Base-by-base conservation (phyloP, 2,113 vertebrate genomes). In the Tautogolabrus adspersus region DNA sequence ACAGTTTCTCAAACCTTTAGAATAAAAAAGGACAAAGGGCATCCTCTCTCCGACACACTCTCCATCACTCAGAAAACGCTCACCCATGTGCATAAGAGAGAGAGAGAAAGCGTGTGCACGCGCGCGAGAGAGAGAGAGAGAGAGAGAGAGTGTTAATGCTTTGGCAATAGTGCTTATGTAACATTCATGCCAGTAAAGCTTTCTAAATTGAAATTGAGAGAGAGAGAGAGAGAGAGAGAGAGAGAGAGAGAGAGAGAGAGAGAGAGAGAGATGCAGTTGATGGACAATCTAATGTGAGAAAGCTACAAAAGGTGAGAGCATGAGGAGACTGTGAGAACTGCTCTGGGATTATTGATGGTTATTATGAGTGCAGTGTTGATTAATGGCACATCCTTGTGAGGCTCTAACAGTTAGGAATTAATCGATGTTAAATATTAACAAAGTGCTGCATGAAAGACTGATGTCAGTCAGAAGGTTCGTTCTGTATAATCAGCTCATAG, bases 321-420 rank as follows among this genome's bases (percentile, higher is more conserved):
- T 74, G 77, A 74, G 37, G 11, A 65, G 75, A 71, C 51, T 64
- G 66, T 61, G 51, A n/a, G 58, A 80, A 46, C 12, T 34, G 37
- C 64, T 42, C 37, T 34, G 37, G 75, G 82, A 85, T 86, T 73
- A 78, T 81, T 85, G 77, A 78, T 81, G 66, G 66, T 37, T 84
- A 70, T 71, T 77, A 83, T 56, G 42, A 79, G 75, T 34, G 47
- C 38, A 52, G 59, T 60, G 60, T 67, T 85, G 86, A 88, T 88
- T 83, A 79, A 89, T 89, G 75, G 52, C 76, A 83, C 72, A 75
- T 67, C 63, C 71, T 77, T 54, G 86, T 75, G 77, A 58, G 69
- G 81, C 78, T 79, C 70, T 85, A 79, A 80, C 81, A 87, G 87
- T 83, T 79, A 87, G 55, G 85, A 89, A 93, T 90, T 84, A 74